Conservation (phyloP, 1,140 invertebrate genomes). For the Lordiphosa collinella region DNA sequence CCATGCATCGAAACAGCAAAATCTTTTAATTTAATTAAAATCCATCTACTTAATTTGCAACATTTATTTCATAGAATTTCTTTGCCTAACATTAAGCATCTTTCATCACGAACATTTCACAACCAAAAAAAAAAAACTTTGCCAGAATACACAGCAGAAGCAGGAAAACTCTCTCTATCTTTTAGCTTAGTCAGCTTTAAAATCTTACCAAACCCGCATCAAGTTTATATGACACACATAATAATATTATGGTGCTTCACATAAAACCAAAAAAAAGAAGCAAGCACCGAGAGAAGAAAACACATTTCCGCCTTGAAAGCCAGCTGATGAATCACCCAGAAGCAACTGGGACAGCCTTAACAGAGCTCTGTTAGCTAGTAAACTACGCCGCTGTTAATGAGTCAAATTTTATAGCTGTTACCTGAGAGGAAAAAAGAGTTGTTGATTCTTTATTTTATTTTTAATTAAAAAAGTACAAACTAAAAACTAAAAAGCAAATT, state of each 20-base stretch:
- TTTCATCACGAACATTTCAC: background rate
- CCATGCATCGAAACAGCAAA: no score
- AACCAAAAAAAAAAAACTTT: background rate
- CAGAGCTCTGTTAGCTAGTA: constrained; percentile 1
- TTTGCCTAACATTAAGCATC: no score
- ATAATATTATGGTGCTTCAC: constrained; percentile 38
- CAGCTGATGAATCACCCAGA: constrained; percentile 20
- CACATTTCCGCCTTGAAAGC: constrained; percentile 27
- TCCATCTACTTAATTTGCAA: no score
- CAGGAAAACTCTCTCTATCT: background rate
- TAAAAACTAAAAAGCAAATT: no score
- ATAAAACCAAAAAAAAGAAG: no score
- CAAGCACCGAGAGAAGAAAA: no score
- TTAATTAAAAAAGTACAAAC: background rate
- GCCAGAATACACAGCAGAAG: background rate
- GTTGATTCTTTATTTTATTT: background rate
- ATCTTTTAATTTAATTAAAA: no score
- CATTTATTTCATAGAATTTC: no score
- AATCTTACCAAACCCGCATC: background rate
- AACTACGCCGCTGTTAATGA: constrained; percentile 22
- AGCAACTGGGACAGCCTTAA: background rate
- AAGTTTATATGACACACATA: constrained; percentile 36
- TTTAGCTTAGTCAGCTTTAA: constrained; percentile 24
- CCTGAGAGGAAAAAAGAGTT: background rate
- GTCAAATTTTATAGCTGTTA: constrained; percentile 1